Base-by-base conservation (phyloP, 2,797 vertebrate genomes). In the Uromys caudimaculatus region DNA sequence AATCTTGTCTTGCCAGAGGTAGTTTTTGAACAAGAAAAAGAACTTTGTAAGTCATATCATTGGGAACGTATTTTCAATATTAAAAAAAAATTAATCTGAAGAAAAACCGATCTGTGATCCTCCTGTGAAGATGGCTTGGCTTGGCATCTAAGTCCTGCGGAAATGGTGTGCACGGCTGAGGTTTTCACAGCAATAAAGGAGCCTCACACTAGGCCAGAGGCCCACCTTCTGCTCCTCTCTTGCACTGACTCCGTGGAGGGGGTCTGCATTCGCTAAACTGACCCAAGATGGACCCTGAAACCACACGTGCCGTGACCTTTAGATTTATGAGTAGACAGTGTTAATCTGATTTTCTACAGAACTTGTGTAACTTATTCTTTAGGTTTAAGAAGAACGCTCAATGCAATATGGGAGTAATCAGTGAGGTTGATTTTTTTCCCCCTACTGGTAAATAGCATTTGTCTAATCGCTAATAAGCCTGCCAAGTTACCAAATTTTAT, bases 381-480 rank as follows among this genome's bases (percentile, higher is more conserved):
- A 89, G 96, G 97, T 97, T 97, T 97, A 86, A 93, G 82, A 97
- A 97, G 97, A 97, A 96, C 97, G 98, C 96, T 98, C 98, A 96
- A 98, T 98, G 98, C 98, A 98, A 98, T 98, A 96, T 99, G 99
- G 99, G 99, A 99, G 99, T 99, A 99, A 98, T 98, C 97, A 98
- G 96, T 98, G 98, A 97, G 97, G 98, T 98, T 98, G 98, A 97
- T 98, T 98, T 97, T 97, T 97, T 97, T 97, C 97, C 98, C 98
- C 98, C 98, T 99, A 95, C 98, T 97, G 97, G 98, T 99, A 99
- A 98, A 98, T 98, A 98, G 97, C 98, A 98, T 98, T 99, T 98
- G 98, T 98, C 54, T 95, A 98, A 96, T 93, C 96, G 90, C 96
- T 98, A 0, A 95, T 96, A 87, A 92, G 77, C 79, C 75, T 98